Evolutionary conservation across 2,113 vertebrate species (phyloP), one percentile per base, ranked within the genome.

Genomic region (Tachycineta bicolor): DNA sequence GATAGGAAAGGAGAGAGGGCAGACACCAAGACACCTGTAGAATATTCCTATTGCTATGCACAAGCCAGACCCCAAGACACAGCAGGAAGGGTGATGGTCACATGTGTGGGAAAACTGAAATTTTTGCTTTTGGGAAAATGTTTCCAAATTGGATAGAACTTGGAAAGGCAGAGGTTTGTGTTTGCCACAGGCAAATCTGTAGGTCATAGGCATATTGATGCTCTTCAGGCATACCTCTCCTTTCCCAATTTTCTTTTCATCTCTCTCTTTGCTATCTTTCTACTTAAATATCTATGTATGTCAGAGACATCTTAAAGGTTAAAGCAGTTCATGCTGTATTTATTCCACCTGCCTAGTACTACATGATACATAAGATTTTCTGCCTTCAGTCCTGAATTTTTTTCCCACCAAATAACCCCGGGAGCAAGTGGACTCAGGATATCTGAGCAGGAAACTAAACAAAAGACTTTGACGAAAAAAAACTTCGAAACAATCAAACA

Each of bases 281-380:
- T 79, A 60, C 47, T 60, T 69, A 62, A 94, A 79, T 18, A 65
- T 59, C 37, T 68, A 46, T 14, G 13, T 65, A 46, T 28, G 29
- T 76, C 70, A 93, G 74, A 73, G 25, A 79, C 18, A 53, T 62
- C 29, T 89, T 75, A 90, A 90, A 96, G 46, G 78, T 91, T 96
- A 87, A 83, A 90, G 41, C 15, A 71, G 16, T 53, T n/a, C 78
- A 19, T 46, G 56, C 9, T 76, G 17, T 78, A 19, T 94, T 87
- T 89, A 68, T 92, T 82, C 44, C 9, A 58, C 16, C 67, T 90
- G 46, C 34, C 28, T 75, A 76, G 18, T 16, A 53, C 9, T 80
- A 41, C 39, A n/a, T 83, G 70, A 95, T 60, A 65, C 14, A 14
- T 53, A 79, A 84, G 5, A 7, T 73, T 84, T 94, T 67, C 46